phyloP scores from a whole-genome alignment of 2,888 invertebrate species.

The Troides helena region DNA sequence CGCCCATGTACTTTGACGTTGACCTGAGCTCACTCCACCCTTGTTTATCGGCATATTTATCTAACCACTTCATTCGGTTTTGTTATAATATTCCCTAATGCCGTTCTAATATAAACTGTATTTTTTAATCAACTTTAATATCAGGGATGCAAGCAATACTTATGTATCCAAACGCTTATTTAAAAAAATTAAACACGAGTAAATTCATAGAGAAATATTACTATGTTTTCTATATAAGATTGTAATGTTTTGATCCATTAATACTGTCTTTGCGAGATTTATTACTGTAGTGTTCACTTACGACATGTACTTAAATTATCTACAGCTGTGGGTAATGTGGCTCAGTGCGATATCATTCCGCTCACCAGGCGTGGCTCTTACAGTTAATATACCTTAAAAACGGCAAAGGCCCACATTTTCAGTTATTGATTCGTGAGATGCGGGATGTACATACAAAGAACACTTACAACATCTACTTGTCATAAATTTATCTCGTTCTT shows the following conservation, averaged over 20 bases:
- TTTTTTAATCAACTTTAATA: not conserved
- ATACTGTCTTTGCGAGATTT: not conserved
- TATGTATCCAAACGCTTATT: not conserved
- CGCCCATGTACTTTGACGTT: constrained; percentile 67
- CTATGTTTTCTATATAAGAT: too few relatives aligned
- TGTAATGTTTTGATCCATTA: not conserved
- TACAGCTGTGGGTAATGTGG: not conserved
- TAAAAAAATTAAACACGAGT: too few relatives aligned
- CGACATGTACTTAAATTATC: not conserved
- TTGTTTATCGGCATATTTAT: constrained; percentile 67
- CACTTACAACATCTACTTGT: too few relatives aligned
- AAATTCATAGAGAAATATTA: too few relatives aligned
- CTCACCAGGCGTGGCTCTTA: not conserved
- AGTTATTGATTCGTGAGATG: not conserved
- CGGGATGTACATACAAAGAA: too few relatives aligned
- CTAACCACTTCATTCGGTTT: constrained; percentile 45
- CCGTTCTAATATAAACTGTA: constrained; percentile 5
- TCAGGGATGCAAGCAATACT: not conserved
- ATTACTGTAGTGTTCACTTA: not conserved
- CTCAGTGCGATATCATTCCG: not conserved
- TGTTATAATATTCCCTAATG: constrained; percentile 32
- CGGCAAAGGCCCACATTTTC: not conserved
- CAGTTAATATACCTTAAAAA: not conserved
- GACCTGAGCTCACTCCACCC: constrained; percentile 61
- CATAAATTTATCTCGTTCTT: too few relatives aligned